phyloP scores from a whole-genome alignment of 2,797 vertebrate genomes.

The Lemur catta region DNA sequence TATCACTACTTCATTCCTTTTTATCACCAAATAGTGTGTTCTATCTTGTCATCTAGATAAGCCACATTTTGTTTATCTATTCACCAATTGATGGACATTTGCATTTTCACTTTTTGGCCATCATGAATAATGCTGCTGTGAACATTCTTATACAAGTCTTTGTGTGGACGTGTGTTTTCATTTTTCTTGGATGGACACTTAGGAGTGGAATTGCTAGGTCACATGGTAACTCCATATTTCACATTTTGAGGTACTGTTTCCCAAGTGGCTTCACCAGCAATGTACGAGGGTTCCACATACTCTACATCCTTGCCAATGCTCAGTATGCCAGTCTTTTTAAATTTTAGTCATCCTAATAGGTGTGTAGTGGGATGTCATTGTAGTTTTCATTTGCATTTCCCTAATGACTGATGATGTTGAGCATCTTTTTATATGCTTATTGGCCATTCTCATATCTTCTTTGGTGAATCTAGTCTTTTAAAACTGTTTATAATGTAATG shows the following conservation, averaged over 20 bases:
- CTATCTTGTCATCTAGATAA: neutral
- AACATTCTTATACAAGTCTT: neutral
- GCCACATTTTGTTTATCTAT: neutral
- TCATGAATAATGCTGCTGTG: neutral
- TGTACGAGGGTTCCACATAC: neutral
- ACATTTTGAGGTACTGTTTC: neutral
- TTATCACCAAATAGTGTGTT: neutral
- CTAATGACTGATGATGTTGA: neutral
- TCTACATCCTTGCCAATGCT: neutral
- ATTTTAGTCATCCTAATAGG: neutral
- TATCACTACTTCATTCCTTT: neutral
- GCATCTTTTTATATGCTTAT: neutral
- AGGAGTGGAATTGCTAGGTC: neutral
- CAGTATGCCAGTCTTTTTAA: neutral
- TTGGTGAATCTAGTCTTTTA: neutral
- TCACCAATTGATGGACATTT: neutral
- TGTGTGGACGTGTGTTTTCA: neutral
- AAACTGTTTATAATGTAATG: neutral
- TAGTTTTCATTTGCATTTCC: slow-evolving; percentile 9
- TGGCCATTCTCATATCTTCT: neutral
- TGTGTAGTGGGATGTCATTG: neutral
- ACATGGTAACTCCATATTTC: neutral
- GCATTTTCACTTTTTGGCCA: neutral
- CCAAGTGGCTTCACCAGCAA: neutral
- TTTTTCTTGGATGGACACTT: neutral